phyloP scores from a whole-genome alignment of 1,140 invertebrate species.

The Hyposmocoma kahamanoa region DNA sequence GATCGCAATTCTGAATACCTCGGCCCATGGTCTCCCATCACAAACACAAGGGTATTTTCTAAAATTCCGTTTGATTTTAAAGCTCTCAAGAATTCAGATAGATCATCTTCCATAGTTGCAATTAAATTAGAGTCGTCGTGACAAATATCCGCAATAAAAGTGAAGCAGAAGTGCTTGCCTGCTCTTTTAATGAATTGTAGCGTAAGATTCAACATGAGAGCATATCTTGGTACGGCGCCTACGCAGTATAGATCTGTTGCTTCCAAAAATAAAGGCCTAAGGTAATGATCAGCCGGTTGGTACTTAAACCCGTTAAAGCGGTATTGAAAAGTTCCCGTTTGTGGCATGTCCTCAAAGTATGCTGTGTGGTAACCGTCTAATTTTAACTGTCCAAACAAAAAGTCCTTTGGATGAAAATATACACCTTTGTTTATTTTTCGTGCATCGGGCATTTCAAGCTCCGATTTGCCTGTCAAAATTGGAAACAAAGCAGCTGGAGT shows the following conservation, averaged over 20 bases:
- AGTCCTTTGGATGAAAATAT: no score
- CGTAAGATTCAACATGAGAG: conserved; percentile 6
- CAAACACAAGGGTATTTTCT: neutral
- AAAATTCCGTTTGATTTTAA: neutral
- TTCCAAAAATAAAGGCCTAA: neutral
- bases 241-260: neutral
- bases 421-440: no score
- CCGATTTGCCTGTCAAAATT: no score
- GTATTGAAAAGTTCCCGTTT: conserved; percentile 7
- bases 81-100: neutral
- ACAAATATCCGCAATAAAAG: neutral
- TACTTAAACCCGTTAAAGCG: neutral
- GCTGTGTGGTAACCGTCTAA: conserved; percentile 11
- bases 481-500: no score
- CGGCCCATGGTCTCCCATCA: neutral
- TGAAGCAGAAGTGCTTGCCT: neutral
- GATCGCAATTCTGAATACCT: no score
- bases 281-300: conserved; percentile 8
- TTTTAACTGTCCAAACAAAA: no score
- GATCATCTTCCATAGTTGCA: neutral
- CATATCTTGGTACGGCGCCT: conserved; percentile 1
- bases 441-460: no score
- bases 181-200: neutral
- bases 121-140: neutral
- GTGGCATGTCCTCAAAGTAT: conserved; percentile 8